A percentile compares a stretch with the other conserved stretches of the same genome.
These are phyloP conservation scores for Eudyptes chrysolophus DNA, from an alignment of 2,113 vertebrate species.

Conservation along the genomic window DNA sequence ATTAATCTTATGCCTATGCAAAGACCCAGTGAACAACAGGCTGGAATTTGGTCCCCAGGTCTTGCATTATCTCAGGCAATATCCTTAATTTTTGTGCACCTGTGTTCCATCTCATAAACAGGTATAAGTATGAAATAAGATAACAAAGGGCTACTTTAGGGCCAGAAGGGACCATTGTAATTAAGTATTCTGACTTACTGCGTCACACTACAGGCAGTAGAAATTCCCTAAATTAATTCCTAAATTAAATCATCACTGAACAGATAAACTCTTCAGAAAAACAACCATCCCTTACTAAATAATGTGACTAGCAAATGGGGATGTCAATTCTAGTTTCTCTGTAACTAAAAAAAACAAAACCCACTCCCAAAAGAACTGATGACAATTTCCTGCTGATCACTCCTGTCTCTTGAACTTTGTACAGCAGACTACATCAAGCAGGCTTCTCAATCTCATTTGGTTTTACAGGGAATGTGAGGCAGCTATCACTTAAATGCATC, in stretches of 20 bases:
- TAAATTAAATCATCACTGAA: conserved; percentile 15
- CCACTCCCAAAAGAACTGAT: not conserved
- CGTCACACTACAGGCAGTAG: not conserved
- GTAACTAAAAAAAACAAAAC: not conserved
- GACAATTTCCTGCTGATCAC: not conserved
- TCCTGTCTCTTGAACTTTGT: not conserved
- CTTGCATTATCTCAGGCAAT: not conserved
- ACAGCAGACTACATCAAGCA: not conserved
- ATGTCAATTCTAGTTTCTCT: not conserved
- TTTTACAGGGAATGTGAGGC: not conserved
- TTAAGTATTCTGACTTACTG: not conserved
- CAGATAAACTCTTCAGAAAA: conserved; percentile 11
- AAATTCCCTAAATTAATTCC: not conserved
- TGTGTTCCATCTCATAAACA: not conserved
- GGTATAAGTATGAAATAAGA: not conserved
- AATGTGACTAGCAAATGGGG: not conserved
- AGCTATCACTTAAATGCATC: not conserved
- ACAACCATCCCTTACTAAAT: not conserved
- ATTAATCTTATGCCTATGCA: not conserved
- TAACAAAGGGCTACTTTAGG: not conserved
- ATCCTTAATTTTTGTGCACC: not conserved
- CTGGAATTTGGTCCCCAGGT: not conserved
- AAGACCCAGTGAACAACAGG: not conserved
- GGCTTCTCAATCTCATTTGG: not conserved
- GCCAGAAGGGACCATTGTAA: not conserved